These are phyloP conservation scores for Zaprionus nigranus DNA, from an alignment of 1,140 invertebrate species.

Conservation along the genomic window DNA sequence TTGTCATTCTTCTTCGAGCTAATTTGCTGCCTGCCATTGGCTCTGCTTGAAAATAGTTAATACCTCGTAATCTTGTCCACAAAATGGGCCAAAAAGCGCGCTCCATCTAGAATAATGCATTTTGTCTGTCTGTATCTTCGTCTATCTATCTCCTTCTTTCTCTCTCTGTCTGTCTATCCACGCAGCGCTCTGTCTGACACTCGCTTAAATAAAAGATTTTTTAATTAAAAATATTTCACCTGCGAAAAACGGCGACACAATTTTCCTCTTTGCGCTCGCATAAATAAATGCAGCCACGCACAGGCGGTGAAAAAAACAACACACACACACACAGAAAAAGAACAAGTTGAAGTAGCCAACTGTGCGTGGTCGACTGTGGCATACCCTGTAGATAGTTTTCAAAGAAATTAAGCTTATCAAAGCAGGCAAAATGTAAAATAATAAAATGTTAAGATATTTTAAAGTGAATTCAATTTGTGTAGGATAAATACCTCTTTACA, in stretches of 20 bases:
- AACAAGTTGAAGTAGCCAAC: constrained; percentile 22
- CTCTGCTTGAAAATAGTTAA: constrained; percentile 44
- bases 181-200: constrained; percentile 49
- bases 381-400: background rate
- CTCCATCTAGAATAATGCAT: constrained; percentile 33
- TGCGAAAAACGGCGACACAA: constrained; percentile 72
- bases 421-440: too few relatives aligned
- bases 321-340: constrained; percentile 4
- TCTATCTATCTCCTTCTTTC: background rate
- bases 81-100: constrained; percentile 6
- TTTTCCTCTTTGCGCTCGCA: constrained; percentile 75
- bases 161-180: background rate
- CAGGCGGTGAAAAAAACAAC: constrained; percentile 48
- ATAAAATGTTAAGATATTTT: too few relatives aligned
- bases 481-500: too few relatives aligned
- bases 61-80: constrained; percentile 36
- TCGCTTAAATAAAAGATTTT: constrained; percentile 81
- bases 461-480: too few relatives aligned
- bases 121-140: constrained; percentile 18
- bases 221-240: constrained; percentile 83
- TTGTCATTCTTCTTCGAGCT: constrained; percentile 3
- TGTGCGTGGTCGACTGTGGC: background rate
- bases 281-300: constrained; percentile 65
- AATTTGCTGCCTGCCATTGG: constrained; percentile 24
- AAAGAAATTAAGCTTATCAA: too few relatives aligned